Evolutionary conservation across 2,888 invertebrate species (phyloP), one percentile per base, ranked within the genome.

Genomic region (Nycteola revayana): DNA sequence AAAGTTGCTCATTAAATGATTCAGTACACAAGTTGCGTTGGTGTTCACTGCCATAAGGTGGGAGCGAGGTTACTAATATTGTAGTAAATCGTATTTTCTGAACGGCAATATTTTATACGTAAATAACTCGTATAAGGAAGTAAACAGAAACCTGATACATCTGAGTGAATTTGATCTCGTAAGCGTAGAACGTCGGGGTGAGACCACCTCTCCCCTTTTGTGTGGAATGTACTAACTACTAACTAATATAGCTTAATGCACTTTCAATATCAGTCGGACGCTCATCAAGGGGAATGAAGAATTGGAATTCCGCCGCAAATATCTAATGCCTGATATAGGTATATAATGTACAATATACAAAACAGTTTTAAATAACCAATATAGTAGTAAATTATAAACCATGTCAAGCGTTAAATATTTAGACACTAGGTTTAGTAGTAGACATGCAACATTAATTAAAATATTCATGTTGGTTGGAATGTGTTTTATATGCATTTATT

Each of bases 221-320:
- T 26, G 45, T 40, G 53, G 51, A 59, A 62, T 64, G 56, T 50
- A 67, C 69, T 74, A 75, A 75, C 66, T 76, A 70, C 75, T 78
- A 75, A 70, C 78, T 79, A 83, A 83, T 82, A 76, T n/a, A 73
- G 73, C 75, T 42, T 78, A 81, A 81, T 82, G 77, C 73, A 80
- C 75, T 77, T 66, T 67, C 73, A 69, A 75, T 73, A 62, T 58
- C 61, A 62, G 66, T 56, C 58, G 46, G 69, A 57, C 59, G 48
- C 62, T 62, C 64, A 64, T 59, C 45, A 58, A 63, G 68, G 72
- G 70, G 64, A 64, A 54, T 43, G 49, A 42, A n/a, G n/a, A n/a
- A n/a, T n/a, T n/a, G n/a, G n/a, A n/a, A n/a, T n/a, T n/a, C n/a
- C n/a, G n/a, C n/a, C n/a, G n/a, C n/a, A n/a, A n/a, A n/a, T n/a